Evolutionary conservation across 2,113 vertebrate species (phyloP).

Genomic region (Ahaetulla prasina): DNA sequence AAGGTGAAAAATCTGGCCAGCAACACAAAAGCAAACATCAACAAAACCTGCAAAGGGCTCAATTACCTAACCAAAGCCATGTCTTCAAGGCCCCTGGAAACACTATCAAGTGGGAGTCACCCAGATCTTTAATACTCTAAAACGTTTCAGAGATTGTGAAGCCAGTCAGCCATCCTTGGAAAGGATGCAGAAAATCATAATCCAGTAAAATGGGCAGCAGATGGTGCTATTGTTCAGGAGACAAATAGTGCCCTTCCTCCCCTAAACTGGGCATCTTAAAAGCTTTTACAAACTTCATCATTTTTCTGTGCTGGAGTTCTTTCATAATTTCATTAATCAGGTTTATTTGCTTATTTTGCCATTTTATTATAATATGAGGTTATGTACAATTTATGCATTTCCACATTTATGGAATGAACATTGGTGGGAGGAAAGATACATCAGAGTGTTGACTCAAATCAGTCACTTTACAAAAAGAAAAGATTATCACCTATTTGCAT

Average conservation of each 20-base stretch:
- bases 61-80: background rate
- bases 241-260: background rate
- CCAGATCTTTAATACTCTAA: background rate
- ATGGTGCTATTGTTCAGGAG: conserved; percentile 63
- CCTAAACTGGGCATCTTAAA: background rate
- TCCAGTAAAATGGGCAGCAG: conserved; percentile 41
- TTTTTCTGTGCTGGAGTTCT: conserved; percentile 37
- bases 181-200: background rate
- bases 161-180: background rate
- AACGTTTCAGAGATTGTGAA: background rate
- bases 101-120: background rate
- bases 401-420: background rate
- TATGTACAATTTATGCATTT: background rate
- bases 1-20: background rate
- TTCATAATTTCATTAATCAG: conserved; percentile 38
- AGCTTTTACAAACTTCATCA: conserved; percentile 6
- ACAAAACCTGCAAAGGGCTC: background rate
- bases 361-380: background rate
- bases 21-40: background rate
- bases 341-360: conserved; percentile 31
- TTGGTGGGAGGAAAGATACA: background rate
- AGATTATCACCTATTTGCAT: conserved; percentile 7
- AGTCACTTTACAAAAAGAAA: background rate
- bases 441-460: background rate
- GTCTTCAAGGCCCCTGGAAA: background rate